Conservation (phyloP, 2,113 vertebrate genomes). For the Sclerurus mexicanus region DNA sequence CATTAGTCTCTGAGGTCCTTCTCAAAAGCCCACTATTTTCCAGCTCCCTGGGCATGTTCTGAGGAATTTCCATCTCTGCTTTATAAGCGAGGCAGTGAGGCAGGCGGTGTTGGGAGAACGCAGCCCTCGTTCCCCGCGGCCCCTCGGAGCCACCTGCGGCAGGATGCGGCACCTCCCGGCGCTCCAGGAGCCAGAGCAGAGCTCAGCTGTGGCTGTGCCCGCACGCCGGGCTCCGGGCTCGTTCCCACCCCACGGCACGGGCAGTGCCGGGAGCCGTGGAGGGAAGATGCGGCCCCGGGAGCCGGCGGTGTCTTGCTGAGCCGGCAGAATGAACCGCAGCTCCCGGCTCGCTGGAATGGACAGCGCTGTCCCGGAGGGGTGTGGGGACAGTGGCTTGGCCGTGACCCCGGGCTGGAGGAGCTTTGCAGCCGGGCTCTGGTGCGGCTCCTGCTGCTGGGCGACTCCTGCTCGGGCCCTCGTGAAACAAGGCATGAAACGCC, state of each 20-base stretch:
- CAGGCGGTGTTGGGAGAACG: too few species aligned
- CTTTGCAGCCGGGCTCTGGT: background rate
- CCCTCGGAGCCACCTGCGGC: background rate
- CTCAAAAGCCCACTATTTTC: background rate
- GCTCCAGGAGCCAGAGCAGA: fast-evolving
- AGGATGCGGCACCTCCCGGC: background rate
- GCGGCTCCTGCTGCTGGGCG: fast-evolving
- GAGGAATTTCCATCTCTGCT: background rate
- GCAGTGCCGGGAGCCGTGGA: background rate
- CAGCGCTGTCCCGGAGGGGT: fast-evolving
- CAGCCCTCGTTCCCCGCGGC: fast-evolving
- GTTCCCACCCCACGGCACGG: background rate
- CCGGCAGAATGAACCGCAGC: background rate
- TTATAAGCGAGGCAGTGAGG: background rate
- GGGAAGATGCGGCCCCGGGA: background rate
- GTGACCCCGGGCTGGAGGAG: background rate
- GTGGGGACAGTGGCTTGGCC: fast-evolving
- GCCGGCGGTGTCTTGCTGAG: background rate
- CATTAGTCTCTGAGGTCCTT: background rate
- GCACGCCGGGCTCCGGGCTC: fast-evolving
- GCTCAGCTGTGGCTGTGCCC: background rate
- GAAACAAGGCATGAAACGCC: background rate
- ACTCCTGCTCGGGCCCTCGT: background rate
- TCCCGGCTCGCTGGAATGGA: background rate
- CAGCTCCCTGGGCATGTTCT: background rate